Conservation (phyloP, 1,140 invertebrate species). For the Drosophila bocki region DNA sequence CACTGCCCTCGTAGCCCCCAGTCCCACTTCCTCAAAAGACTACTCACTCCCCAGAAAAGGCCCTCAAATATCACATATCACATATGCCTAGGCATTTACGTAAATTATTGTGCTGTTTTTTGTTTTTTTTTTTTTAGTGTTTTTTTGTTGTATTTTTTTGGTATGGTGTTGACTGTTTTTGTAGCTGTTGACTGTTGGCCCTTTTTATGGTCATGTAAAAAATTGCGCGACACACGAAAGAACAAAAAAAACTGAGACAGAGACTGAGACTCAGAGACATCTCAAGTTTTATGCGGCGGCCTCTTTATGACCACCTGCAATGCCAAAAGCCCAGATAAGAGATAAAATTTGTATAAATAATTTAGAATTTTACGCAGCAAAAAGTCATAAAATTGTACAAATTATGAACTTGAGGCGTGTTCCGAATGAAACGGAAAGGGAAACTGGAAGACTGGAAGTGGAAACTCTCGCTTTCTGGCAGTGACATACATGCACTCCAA, state of each 20-base stretch:
- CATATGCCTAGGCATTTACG: conserved; percentile 71
- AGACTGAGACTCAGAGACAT: conserved; percentile 25
- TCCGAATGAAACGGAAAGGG: conserved; percentile 14
- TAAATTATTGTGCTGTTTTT: conserved; percentile 68
- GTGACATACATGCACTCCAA: conserved; percentile 72
- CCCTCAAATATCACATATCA: conserved; percentile 46
- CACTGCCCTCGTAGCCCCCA: conserved; percentile 8
- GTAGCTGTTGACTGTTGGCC: conserved; percentile 42
- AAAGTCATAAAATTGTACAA: conserved; percentile 63
- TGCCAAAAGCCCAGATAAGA: conserved; percentile 58
- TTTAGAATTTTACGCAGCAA: conserved; percentile 39
- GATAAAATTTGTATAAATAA: conserved; percentile 75
- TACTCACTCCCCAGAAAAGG: conserved; percentile 11
- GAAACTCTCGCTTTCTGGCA: conserved; percentile 40
- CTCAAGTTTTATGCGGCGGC: conserved; percentile 73
- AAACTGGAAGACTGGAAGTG: background rate
- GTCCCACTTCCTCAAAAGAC: conserved; percentile 7
- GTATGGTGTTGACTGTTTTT: conserved; percentile 40
- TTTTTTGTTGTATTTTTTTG: conserved; percentile 16
- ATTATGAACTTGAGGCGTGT: conserved; percentile 76
- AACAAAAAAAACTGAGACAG: conserved; percentile 1
- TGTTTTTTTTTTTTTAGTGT: conserved; percentile 4
- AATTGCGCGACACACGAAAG: conserved; percentile 41
- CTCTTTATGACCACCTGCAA: conserved; percentile 76
- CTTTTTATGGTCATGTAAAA: conserved; percentile 74